These are phyloP conservation scores for Acromyrmex charruanus DNA, from an alignment of 1,140 invertebrate genomes.

Conservation along the genomic window DNA sequence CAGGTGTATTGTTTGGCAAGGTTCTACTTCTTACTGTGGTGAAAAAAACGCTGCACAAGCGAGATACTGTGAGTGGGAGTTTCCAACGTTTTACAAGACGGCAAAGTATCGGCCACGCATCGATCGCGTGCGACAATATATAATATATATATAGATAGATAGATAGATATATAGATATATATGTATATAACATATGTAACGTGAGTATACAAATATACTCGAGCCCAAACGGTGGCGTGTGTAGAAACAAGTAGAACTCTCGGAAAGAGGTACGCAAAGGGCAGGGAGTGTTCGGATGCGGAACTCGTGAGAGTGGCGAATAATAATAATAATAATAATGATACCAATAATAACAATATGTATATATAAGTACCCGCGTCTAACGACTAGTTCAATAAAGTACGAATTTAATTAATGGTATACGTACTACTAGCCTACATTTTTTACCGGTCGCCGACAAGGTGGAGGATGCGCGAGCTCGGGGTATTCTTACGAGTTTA, in stretches of 20 bases:
- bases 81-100: constrained; percentile 85
- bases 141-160: constrained; percentile 77
- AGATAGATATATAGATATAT: constrained; percentile 63
- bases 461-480: constrained; percentile 23
- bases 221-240: constrained; percentile 77
- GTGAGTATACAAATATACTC: constrained; percentile 76
- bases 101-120: constrained; percentile 78
- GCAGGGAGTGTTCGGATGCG: constrained; percentile 75
- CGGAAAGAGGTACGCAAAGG: constrained; percentile 77
- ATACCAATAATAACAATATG: constrained; percentile 74
- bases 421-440: constrained; percentile 83
- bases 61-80: constrained; percentile 86
- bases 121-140: constrained; percentile 76
- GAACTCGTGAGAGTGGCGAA: constrained; percentile 75
- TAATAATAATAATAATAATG: constrained; percentile 50
- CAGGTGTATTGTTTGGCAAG: constrained; percentile 80
- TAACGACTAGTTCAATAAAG: constrained; percentile 82
- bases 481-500: constrained; percentile 1
- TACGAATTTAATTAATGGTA: constrained; percentile 80
- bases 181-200: constrained; percentile 59
- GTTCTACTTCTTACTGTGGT: constrained; percentile 86
- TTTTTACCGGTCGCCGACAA: constrained; percentile 55
- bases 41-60: constrained; percentile 86
- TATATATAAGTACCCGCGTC: constrained; percentile 82
- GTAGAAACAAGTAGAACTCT: constrained; percentile 83